Percentiles rank a stretch among this genome's conserved stretches.
These are phyloP conservation scores for Rhogogaster chlorosoma DNA, from an alignment of 2,888 invertebrate species.

Conservation along the genomic window DNA sequence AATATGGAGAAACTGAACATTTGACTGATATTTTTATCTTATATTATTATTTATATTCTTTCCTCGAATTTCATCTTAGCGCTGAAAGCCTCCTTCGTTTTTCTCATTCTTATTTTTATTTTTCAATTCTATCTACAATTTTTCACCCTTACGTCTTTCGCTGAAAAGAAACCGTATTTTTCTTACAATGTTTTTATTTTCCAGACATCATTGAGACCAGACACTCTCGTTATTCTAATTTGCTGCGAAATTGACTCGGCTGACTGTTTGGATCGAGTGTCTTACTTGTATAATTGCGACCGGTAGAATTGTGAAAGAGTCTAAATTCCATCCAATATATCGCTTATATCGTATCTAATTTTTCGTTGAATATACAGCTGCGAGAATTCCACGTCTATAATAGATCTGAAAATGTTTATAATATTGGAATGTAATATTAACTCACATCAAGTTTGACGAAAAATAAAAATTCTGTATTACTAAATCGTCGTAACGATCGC, in stretches of 20 bases:
- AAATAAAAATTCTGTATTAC: not conserved
- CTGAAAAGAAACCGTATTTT: not conserved
- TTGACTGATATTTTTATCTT: not conserved
- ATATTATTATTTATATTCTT: not conserved
- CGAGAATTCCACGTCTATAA: not conserved
- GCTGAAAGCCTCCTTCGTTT: not conserved
- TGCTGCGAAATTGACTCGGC: not conserved
- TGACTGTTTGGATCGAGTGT: not conserved
- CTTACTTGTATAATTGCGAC: not conserved
- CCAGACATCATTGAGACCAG: not conserved
- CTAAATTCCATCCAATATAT: not conserved
- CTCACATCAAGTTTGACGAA: not conserved
- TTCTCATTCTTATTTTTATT: no score
- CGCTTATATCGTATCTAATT: not conserved
- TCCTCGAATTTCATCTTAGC: not conserved
- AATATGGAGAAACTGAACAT: not conserved
- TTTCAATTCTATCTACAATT: not conserved
- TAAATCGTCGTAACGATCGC: not conserved
- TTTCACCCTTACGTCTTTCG: not conserved
- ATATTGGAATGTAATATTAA: not conserved
- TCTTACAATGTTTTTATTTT: not conserved
- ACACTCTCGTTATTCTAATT: not conserved
- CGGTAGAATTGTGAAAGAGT: not conserved
- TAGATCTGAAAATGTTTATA: not conserved
- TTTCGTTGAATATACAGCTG: not conserved